Conservation (phyloP, 30 jellyfish, hydroid and myxozoan species). For the Catostylus mosaicus region DNA sequence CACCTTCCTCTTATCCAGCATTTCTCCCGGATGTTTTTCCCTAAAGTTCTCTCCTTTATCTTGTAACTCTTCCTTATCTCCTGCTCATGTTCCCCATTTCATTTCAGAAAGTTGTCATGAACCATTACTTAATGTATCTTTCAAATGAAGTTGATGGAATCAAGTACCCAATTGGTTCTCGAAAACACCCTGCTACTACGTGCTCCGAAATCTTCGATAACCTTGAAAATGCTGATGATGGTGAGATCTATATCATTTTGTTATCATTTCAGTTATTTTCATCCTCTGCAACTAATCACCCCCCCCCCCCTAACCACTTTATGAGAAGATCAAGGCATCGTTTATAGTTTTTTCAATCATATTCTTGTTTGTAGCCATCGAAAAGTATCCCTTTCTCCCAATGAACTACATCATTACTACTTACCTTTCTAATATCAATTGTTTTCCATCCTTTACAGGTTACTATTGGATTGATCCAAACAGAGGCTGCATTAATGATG, state of each 20-base stretch:
- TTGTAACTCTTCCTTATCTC: not conserved
- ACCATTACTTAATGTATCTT: conserved; percentile 54
- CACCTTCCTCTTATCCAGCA: not conserved
- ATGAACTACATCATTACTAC: too few relatives aligned
- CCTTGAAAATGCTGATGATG: conserved; percentile 65
- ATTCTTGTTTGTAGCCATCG: too few relatives aligned
- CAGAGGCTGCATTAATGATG: conserved; percentile 92
- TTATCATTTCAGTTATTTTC: not conserved
- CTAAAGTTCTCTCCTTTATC: too few relatives aligned
- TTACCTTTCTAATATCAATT: too few relatives aligned
- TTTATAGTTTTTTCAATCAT: not conserved
- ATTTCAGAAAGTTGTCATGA: conserved; percentile 59
- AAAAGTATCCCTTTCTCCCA: too few relatives aligned
- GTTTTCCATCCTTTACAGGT: conserved; percentile 61
- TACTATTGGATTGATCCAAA: conserved; percentile 92
- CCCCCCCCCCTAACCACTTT: not conserved
- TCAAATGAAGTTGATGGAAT: conserved; percentile 78
- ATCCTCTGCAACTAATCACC: not conserved
- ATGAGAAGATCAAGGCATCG: not conserved
- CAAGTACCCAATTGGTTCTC: conserved; percentile 85
- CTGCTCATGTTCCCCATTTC: not conserved
- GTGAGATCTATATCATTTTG: conserved; percentile 5
- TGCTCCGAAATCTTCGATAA: conserved; percentile 78
- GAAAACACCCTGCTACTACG: conserved; percentile 92
- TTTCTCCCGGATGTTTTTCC: not conserved